phyloP scores from a whole-genome alignment of 2,888 invertebrate species.

The Psococerastis gibbosa region DNA sequence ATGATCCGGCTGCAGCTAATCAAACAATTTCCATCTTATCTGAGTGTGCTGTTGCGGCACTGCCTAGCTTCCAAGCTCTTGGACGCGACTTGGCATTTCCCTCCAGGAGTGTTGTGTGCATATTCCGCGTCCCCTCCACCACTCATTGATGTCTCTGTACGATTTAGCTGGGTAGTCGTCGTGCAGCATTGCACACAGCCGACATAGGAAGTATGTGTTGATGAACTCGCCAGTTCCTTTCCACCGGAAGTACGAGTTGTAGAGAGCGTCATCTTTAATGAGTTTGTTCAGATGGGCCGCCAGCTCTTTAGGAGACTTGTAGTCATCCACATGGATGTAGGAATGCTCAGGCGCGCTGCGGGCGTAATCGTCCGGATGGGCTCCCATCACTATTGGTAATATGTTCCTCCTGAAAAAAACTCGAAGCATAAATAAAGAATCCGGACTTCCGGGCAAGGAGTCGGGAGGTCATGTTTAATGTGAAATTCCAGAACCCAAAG shows the following conservation, averaged over 20 bases:
- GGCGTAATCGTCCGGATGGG: slow-evolving; percentile 77
- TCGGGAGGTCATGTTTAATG: too few relatives aligned
- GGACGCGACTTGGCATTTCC: not conserved
- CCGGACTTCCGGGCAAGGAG: too few relatives aligned
- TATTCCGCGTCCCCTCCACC: slow-evolving; percentile 73
- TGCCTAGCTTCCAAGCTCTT: not conserved
- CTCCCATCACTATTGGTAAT: slow-evolving; percentile 92
- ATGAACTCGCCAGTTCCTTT: slow-evolving; percentile 90
- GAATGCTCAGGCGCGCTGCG: slow-evolving; percentile 75
- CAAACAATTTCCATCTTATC: too few relatives aligned
- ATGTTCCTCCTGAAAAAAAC: slow-evolving; percentile 45
- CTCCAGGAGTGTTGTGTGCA: slow-evolving; percentile 34
- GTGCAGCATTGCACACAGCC: slow-evolving; percentile 71
- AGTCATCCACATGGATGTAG: slow-evolving; percentile 92
- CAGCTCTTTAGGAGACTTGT: slow-evolving; percentile 65
- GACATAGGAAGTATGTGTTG: slow-evolving; percentile 88
- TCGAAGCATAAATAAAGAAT: too few relatives aligned
- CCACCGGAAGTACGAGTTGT: slow-evolving; percentile 91
- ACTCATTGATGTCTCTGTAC: slow-evolving; percentile 71
- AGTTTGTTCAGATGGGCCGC: slow-evolving; percentile 71
- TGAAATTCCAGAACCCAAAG: too few relatives aligned
- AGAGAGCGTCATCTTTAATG: slow-evolving; percentile 71
- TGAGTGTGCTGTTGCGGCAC: too few relatives aligned
- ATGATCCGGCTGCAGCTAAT: too few relatives aligned
- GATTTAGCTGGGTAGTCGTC: slow-evolving; percentile 37